These are phyloP conservation scores for Adela reaumurella DNA, from an alignment of 2,888 invertebrate genomes.

Conservation along the genomic window DNA sequence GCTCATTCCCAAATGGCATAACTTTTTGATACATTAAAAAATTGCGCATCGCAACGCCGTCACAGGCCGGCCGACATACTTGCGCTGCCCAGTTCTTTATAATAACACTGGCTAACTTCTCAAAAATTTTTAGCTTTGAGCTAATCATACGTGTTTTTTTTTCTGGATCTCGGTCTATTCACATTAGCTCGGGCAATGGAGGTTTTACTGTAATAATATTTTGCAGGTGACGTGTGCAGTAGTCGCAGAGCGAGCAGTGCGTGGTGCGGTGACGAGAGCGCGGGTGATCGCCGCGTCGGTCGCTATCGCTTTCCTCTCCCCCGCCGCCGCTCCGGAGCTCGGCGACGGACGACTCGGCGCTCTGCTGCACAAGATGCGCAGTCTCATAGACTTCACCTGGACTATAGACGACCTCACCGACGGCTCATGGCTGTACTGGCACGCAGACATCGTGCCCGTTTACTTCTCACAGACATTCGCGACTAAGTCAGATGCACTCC, in stretches of 20 bases:
- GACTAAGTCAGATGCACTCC: constrained; percentile 61
- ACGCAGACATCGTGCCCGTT: constrained; percentile 70
- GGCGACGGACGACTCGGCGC: constrained; percentile 58
- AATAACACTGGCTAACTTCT: too few species aligned
- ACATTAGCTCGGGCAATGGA: too few species aligned
- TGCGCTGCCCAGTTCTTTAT: too few species aligned
- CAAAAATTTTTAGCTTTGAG: too few species aligned
- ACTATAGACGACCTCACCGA: constrained; percentile 62
- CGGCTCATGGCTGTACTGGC: constrained; percentile 78
- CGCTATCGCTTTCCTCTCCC: constrained; percentile 64
- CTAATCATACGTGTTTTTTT: too few species aligned
- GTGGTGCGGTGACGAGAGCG: constrained; percentile 61
- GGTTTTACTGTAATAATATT: too few species aligned
- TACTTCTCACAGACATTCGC: constrained; percentile 73
- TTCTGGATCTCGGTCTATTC: too few species aligned
- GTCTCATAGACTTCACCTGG: constrained; percentile 56
- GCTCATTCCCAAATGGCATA: too few species aligned
- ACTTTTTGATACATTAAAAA: too few species aligned
- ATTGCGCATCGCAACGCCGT: too few species aligned
- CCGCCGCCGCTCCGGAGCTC: constrained; percentile 59
- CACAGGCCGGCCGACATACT: too few species aligned
- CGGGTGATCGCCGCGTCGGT: constrained; percentile 64
- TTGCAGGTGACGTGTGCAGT: constrained; percentile 68
- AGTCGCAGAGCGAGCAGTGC: constrained; percentile 65
- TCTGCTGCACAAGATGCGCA: constrained; percentile 62